A percentile compares a stretch with the other conserved stretches of the same genome.
Evolutionary conservation across 2,797 vertebrate species (phyloP).

Genomic region (Rhincodon typus): DNA sequence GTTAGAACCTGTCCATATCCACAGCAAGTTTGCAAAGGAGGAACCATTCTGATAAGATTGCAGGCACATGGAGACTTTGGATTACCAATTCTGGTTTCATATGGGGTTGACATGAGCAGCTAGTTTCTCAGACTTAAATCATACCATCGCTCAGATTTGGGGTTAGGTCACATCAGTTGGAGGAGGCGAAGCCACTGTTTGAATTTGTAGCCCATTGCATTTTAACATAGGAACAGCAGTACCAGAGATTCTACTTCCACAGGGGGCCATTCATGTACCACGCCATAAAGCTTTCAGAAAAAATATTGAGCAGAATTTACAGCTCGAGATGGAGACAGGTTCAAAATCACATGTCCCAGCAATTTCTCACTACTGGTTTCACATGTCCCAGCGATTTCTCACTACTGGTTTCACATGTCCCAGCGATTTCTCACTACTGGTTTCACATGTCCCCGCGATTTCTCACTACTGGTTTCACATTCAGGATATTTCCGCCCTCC

Average conservation of each 20-base stretch:
- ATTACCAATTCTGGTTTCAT: background rate
- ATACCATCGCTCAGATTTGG: background rate
- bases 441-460: background rate
- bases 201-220: background rate
- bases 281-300: background rate
- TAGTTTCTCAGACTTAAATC: background rate
- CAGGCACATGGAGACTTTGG: background rate
- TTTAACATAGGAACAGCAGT: background rate
- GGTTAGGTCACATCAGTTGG: background rate
- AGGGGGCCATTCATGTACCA: background rate
- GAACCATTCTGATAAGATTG: background rate
- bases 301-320: background rate
- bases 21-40: background rate
- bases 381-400: background rate
- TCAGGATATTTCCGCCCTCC: background rate
- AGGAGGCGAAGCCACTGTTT: background rate
- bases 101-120: background rate
- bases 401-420: no score
- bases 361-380: background rate
- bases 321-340: background rate
- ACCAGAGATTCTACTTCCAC: background rate
- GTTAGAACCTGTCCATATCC: background rate
- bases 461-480: background rate
- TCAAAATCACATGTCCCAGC: background rate
- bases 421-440: background rate